Percentiles rank a stretch among this genome's conserved stretches.
phyloP scores from a whole-genome alignment of 2,888 invertebrate species.

The Drosophila vallismaia region DNA sequence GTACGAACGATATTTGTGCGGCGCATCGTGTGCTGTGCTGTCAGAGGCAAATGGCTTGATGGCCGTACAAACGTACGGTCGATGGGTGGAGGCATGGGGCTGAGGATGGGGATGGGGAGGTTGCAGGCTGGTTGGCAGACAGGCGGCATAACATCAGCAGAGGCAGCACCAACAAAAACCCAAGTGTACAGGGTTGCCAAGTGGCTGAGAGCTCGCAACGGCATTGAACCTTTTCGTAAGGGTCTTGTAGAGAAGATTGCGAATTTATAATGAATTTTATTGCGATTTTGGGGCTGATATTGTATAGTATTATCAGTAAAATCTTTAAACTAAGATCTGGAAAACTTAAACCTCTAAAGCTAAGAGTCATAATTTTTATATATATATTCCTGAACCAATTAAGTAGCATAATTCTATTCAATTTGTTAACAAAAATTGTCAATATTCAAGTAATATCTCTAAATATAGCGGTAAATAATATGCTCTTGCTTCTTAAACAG shows the following conservation, averaged over 20 bases:
- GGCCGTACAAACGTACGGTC: slow-evolving; percentile 30
- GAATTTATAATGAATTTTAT: background rate
- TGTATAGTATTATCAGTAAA: too few relatives aligned
- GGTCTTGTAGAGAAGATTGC: slow-evolving; percentile 19
- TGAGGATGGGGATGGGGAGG: slow-evolving; percentile 45
- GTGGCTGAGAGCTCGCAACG: slow-evolving; percentile 37
- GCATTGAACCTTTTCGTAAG: slow-evolving; percentile 46
- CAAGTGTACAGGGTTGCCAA: slow-evolving; percentile 64
- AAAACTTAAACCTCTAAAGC: too few relatives aligned
- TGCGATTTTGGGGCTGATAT: too few relatives aligned
- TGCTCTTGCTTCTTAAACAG: background rate
- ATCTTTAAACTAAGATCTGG: too few relatives aligned
- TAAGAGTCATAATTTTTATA: too few relatives aligned
- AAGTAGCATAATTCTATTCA: too few relatives aligned
- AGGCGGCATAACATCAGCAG: slow-evolving; percentile 79
- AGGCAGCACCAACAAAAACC: slow-evolving; percentile 49
- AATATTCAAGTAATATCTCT: too few relatives aligned
- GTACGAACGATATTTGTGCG: slow-evolving; percentile 75
- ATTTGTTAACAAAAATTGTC: too few relatives aligned
- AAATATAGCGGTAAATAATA: background rate
- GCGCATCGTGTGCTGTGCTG: slow-evolving; percentile 63
- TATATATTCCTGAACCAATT: too few relatives aligned
- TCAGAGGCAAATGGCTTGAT: slow-evolving; percentile 68
- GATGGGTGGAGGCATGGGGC: slow-evolving; percentile 27
- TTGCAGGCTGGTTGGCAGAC: slow-evolving; percentile 71